Base-by-base conservation (phyloP, 2,888 invertebrate genomes). In the Chalcosyrphus nemorum region DNA sequence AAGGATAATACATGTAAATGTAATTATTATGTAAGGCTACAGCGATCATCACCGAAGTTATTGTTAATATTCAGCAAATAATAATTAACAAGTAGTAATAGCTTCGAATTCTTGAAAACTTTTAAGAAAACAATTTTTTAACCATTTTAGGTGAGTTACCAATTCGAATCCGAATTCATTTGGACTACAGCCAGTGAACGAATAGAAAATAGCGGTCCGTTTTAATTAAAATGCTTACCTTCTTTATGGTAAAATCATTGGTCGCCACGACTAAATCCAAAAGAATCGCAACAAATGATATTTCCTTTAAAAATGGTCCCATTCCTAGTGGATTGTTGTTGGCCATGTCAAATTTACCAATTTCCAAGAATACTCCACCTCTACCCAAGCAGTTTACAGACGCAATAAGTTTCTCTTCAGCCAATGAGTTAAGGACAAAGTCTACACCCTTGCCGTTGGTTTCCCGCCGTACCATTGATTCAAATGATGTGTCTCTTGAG, bases 401-500 rank as follows among this genome's bases (percentile, higher is more conserved):
- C 0, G 94, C 96, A 88, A 94, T 93, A 0, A 98, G 93, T 91
- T 98, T 98, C 47, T 99, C 98, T 88, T 97, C 98, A 0, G 98
- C 94, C 45, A 99, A 92, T 0, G 98, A 98, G 91, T 99, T 99
- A 5, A 97, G 92, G 11, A 99, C 96, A 68, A 98, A 92, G 89
- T 99, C 97, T 0, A 99, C 98, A 38, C 98, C 98, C 87, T 93
- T 93, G 7, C 98, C 98, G 4, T 95, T 93, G 0, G 98, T 98
- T 88, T 94, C 93, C 50, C 92, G 93, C 86, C 95, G 93, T 65
- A 99, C 93, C 94, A 98, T 95, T 86, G 94, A 93, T 90, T 98
- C 98, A 90, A 99, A 99, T 0, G 95, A 94, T 0, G 94, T 93
- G 89, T 97, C 95, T 87, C 97, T 94, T 5, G 98, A 97, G 91